These are phyloP conservation scores for Orthosia incerta DNA, from an alignment of 2,888 invertebrate genomes.

Conservation along the genomic window DNA sequence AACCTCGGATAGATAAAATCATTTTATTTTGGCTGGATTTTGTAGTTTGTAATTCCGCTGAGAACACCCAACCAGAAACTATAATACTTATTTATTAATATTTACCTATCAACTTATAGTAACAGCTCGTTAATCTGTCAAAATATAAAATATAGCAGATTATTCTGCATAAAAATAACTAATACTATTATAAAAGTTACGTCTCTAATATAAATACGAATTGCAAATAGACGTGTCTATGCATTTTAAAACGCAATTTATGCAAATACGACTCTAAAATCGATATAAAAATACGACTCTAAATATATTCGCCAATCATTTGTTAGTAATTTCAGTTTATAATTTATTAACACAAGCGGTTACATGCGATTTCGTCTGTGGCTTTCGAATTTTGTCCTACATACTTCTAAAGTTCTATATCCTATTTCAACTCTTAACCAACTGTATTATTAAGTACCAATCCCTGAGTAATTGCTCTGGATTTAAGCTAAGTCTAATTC, in stretches of 20 bases:
- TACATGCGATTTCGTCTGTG: not conserved
- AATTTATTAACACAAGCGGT: not conserved
- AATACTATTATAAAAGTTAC: slow-evolving; percentile 38
- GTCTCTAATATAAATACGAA: slow-evolving; percentile 24
- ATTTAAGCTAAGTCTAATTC: too few relatives aligned
- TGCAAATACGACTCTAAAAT: slow-evolving; percentile 49
- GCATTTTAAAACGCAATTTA: slow-evolving; percentile 55
- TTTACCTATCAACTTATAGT: not conserved
- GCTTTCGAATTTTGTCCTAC: not conserved
- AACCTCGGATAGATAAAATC: not conserved
- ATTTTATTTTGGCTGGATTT: not conserved
- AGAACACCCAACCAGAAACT: not conserved
- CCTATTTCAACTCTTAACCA: too few relatives aligned
- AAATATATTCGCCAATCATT: slow-evolving; percentile 33
- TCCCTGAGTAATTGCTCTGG: too few relatives aligned
- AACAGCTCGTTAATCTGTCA: slow-evolving; percentile 30
- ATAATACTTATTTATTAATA: slow-evolving; percentile 2
- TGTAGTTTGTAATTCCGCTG: not conserved
- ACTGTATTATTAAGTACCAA: too few relatives aligned
- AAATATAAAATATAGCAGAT: slow-evolving; percentile 33
- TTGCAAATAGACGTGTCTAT: slow-evolving; percentile 50
- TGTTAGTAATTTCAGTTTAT: slow-evolving; percentile 13
- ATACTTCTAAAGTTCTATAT: not conserved
- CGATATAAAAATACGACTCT: slow-evolving; percentile 32
- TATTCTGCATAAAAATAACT: slow-evolving; percentile 32